Conservation (phyloP, 1,140 invertebrate genomes). For the Drosophila nigromelanica region DNA sequence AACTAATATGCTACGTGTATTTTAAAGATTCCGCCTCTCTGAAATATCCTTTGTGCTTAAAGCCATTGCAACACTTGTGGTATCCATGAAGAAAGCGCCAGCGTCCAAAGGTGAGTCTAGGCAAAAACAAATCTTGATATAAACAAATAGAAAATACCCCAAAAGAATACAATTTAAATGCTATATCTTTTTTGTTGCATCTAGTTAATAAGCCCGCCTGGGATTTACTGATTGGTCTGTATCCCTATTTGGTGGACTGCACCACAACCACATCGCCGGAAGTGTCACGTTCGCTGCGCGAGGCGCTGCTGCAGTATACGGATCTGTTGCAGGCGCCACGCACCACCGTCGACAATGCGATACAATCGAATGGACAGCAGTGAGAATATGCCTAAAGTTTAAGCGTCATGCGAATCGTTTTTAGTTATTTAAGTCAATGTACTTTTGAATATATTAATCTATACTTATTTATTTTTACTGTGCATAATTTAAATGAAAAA, state of each 20-base stretch:
- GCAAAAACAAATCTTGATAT: too few species aligned
- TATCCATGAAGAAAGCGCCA: constrained; percentile 96
- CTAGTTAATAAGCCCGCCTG: constrained; percentile 94
- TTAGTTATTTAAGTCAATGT: constrained; percentile 65
- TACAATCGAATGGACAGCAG: constrained; percentile 81
- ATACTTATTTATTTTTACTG: constrained; percentile 65
- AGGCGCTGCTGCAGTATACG: constrained; percentile 94
- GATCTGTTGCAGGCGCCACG: constrained; percentile 91
- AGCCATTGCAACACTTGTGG: constrained; percentile 95
- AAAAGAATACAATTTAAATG: neutral
- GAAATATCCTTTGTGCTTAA: constrained; percentile 99
- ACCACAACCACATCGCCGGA: constrained; percentile 90
- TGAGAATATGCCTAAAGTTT: constrained; percentile 40
- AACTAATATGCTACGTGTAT: neutral
- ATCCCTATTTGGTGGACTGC: constrained; percentile 95
- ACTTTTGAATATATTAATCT: constrained; percentile 56
- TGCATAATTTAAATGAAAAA: constrained; percentile 57
- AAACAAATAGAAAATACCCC: neutral
- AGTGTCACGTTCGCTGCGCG: constrained; percentile 92
- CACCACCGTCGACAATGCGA: constrained; percentile 57
- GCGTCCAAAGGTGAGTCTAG: constrained; percentile 88
- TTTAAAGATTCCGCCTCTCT: constrained; percentile 93
- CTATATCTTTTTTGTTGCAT: neutral
- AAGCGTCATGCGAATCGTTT: constrained; percentile 41
- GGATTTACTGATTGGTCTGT: constrained; percentile 95